Conservation (phyloP, 2,888 invertebrate genomes). For the Drosophila kokeensis region DNA sequence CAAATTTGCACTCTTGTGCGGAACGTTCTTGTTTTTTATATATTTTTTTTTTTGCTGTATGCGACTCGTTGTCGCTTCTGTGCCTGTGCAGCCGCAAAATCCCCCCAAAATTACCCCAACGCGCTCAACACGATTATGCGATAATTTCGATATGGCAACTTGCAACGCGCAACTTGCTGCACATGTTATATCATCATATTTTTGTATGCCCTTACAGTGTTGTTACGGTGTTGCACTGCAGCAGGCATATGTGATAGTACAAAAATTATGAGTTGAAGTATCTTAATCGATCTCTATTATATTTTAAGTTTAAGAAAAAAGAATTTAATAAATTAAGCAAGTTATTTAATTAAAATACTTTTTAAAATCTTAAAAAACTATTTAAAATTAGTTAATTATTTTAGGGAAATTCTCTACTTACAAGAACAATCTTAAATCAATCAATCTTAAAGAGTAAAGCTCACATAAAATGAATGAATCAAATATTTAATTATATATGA, state of each 20-base stretch:
- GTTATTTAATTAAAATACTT: background rate
- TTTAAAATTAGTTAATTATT: background rate
- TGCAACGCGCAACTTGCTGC: conserved; percentile 20
- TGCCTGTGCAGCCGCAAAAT: conserved; percentile 28
- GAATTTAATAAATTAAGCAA: background rate
- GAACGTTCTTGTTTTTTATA: conserved; percentile 46
- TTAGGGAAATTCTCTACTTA: background rate
- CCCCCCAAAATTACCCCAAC: conserved; percentile 40
- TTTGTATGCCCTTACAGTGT: background rate
- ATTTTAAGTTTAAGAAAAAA: background rate
- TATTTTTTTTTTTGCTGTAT: conserved; percentile 23
- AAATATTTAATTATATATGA: background rate
- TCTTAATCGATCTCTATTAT: background rate
- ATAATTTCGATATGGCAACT: conserved; percentile 53
- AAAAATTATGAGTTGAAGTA: background rate
- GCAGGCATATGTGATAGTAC: background rate
- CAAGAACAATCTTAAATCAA: too few species aligned
- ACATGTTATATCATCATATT: conserved; percentile 1
- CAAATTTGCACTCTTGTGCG: conserved; percentile 71
- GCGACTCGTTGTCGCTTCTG: conserved; percentile 57
- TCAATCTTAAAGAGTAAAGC: background rate
- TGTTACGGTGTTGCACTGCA: background rate
- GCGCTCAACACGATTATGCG: conserved; percentile 62
- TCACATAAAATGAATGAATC: background rate
- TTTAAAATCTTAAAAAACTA: background rate